Conservation (phyloP, 2,888 invertebrate genomes). For the Apamea epomidion region DNA sequence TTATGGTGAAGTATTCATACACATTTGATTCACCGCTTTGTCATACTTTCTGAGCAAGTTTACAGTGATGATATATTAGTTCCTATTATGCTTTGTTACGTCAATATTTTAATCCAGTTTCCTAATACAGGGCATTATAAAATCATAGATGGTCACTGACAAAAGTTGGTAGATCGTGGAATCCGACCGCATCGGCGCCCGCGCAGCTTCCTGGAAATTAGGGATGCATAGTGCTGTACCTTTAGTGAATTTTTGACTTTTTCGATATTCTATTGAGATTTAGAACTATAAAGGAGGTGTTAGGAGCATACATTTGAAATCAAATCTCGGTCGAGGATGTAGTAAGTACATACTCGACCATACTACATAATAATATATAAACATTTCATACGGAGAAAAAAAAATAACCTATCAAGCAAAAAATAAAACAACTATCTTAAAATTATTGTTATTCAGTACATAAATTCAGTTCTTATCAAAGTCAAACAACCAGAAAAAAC, state of each 20-base stretch:
- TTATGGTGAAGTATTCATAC: not conserved
- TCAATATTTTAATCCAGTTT: slow-evolving; percentile 32
- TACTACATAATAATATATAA: not conserved
- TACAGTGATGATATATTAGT: slow-evolving; percentile 11
- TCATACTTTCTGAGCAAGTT: not conserved
- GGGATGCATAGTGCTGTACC: slow-evolving; percentile 80
- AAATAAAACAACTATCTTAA: not conserved
- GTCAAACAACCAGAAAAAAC: slow-evolving; percentile 14
- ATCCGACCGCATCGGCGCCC: slow-evolving; percentile 88
- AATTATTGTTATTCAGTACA: not conserved
- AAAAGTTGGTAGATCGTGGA: slow-evolving; percentile 87
- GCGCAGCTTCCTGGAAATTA: slow-evolving; percentile 89
- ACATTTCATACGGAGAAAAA: too few relatives aligned
- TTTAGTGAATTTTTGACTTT: slow-evolving; percentile 10
- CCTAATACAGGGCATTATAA: slow-evolving; percentile 60
- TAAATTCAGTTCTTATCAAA: slow-evolving; percentile 11
- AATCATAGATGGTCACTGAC: slow-evolving; percentile 79
- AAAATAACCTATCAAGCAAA: not conserved
- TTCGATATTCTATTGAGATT: slow-evolving; percentile 31
- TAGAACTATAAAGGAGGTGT: not conserved
- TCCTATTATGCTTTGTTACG: not conserved
- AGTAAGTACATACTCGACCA: too few relatives aligned
- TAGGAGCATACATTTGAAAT: not conserved
- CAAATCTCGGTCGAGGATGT: not conserved
- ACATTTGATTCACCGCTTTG: not conserved